These are phyloP conservation scores for Zygaena filipendulae DNA, from an alignment of 2,888 invertebrate genomes.

Conservation along the genomic window DNA sequence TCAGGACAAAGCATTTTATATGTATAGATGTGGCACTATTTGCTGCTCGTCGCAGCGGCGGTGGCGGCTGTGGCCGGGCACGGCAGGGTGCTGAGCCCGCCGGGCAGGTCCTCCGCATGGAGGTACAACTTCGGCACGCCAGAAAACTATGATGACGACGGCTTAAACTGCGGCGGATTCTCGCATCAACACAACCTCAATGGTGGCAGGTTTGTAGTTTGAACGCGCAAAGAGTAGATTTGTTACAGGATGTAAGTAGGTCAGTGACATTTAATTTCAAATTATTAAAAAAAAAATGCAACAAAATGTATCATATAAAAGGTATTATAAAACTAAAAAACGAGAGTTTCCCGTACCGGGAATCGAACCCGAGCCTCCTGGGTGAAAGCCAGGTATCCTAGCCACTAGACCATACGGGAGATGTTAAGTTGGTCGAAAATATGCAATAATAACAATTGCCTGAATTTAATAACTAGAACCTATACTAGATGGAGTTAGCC, in stretches of 20 bases:
- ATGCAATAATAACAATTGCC: too few species aligned
- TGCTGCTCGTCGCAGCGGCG: conserved; percentile 21
- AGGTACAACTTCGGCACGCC: conserved; percentile 81
- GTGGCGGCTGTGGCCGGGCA: conserved; percentile 57
- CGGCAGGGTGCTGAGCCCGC: conserved; percentile 80
- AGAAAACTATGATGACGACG: conserved; percentile 86
- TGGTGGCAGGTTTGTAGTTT: conserved; percentile 70
- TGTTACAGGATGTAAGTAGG: too few species aligned
- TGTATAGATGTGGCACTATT: conserved; percentile 19
- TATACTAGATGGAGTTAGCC: too few species aligned
- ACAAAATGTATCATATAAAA: too few species aligned
- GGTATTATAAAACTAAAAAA: too few species aligned
- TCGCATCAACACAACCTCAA: conserved; percentile 79
- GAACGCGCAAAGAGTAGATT: too few species aligned
- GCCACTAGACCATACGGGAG: conserved; percentile 76
- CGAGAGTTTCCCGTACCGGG: conserved; percentile 77
- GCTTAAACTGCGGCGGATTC: conserved; percentile 85
- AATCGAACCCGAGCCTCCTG: conserved; percentile 81
- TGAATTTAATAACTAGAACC: too few species aligned
- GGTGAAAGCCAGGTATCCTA: conserved; percentile 79
- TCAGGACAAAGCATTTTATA: too few species aligned
- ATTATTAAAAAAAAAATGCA: too few species aligned
- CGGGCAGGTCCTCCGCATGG: conserved; percentile 85
- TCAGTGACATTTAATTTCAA: too few species aligned
- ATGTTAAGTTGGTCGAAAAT: too few species aligned